Evolutionary conservation across 2,113 vertebrate species (phyloP), one percentile per base, ranked within the genome.

Genomic region (Mesoclemmys tuberculata): DNA sequence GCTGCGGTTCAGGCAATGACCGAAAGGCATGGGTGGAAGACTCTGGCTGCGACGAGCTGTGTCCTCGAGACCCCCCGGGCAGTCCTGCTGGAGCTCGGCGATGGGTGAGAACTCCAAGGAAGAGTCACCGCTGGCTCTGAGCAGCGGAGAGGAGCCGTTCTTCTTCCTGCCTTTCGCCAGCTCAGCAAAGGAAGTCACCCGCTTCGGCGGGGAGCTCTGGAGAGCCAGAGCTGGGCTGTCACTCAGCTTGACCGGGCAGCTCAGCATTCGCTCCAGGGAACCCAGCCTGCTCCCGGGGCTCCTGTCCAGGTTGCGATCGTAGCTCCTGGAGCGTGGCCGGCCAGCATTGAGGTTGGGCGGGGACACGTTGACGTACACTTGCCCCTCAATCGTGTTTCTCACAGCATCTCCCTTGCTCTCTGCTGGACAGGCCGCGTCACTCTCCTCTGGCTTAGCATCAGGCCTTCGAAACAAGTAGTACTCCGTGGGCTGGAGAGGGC

Each of bases 151-250:
- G 93, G 98, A 98, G 22, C 98, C 96, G 0, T 98, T 98, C 93
- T 98, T 99, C 8, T 98, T 99, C 85, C 99, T 98, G 89, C 99
- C 99, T 80, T 99, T 99, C 31, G 99, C 99, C 1, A 99, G 98
- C 91, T 99, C 99, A 0, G 99, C 99, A 1, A 99, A 99, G 13
- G 99, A 99, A 2, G 99, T 99, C 85, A 99, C 99, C 9, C 99
- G 97, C 4, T 98, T 98, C 0, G 95, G 98, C 1, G 98, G 97
- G 84, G 98, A 98, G 10, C 98, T 96, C 38, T 98, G 93, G 2
- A 98, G 96, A 21, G 97, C 88, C 19, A 97, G 95, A 35, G 97
- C 90, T 3, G 95, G 96, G 51, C 98, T 98, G 75, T 99, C 99
- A 55, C 99, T 99, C 84, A 99, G 98, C 81, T 99, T 98, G 24